phyloP scores from a whole-genome alignment of 2,113 vertebrate species.

The Verasper variegatus region DNA sequence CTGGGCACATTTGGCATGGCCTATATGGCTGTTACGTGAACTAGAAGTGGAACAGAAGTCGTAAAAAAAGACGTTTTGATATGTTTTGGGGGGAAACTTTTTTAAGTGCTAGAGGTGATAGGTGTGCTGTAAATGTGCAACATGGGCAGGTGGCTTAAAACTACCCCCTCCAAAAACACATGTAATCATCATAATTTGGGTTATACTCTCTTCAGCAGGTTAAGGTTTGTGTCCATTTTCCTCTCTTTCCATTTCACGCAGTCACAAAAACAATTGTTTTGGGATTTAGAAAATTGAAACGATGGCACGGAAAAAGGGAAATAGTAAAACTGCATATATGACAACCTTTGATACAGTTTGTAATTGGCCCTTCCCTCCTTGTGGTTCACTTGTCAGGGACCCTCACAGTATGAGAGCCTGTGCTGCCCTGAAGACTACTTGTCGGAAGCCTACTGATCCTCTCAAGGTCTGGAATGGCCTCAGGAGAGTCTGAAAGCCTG shows the following conservation, averaged over 20 bases:
- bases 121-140: slow-evolving; percentile 27
- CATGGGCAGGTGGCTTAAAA: not conserved
- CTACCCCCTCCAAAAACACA: not conserved
- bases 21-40: slow-evolving; percentile 82
- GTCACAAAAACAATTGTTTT: too few relatives aligned
- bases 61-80: slow-evolving; percentile 72
- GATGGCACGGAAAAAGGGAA: too few relatives aligned
- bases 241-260: not conserved
- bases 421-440: slow-evolving; percentile 61
- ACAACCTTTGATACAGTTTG: slow-evolving; percentile 20
- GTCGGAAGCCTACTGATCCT: slow-evolving; percentile 60
- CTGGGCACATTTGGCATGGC: slow-evolving; percentile 87
- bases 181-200: not conserved
- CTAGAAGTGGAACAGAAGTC: slow-evolving; percentile 84
- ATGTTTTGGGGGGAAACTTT: slow-evolving; percentile 53
- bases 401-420: slow-evolving; percentile 32
- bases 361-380: slow-evolving; percentile 30
- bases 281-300: too few relatives aligned
- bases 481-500: slow-evolving; percentile 60
- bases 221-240: not conserved
- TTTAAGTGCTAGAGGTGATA: slow-evolving; percentile 52
- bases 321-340: not conserved
- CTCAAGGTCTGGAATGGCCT: slow-evolving; percentile 49
- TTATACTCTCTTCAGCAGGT: slow-evolving; percentile 1
- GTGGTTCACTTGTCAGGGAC: slow-evolving; percentile 41